phyloP scores from a whole-genome alignment of 2,888 invertebrate species.

The Apamea crenata region DNA sequence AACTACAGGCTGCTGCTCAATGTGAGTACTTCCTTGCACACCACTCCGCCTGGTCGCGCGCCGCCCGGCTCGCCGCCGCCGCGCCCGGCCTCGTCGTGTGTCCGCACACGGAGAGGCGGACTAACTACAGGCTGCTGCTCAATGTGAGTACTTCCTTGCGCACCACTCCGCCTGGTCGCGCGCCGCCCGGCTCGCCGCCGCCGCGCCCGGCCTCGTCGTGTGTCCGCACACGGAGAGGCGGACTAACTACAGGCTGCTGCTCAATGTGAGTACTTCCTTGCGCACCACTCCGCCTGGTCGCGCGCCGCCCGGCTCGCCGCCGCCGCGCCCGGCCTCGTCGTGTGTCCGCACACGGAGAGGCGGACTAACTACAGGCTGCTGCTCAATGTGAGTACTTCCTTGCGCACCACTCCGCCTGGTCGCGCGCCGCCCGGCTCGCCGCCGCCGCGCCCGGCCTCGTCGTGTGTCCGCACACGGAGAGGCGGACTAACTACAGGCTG shows the following conservation, averaged over 20 bases:
- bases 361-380: constrained; percentile 93
- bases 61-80: constrained; percentile 90
- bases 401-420: background rate
- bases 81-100: constrained; percentile 94
- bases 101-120: constrained; percentile 92
- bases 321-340: constrained; percentile 94
- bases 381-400: constrained; percentile 85
- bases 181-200: constrained; percentile 88
- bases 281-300: background rate
- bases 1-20: constrained; percentile 93
- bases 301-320: constrained; percentile 86
- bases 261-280: constrained; percentile 84
- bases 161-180: background rate
- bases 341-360: constrained; percentile 93
- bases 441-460: too few species aligned
- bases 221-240: constrained; percentile 93
- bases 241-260: constrained; percentile 93
- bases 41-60: too few species aligned
- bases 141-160: constrained; percentile 79
- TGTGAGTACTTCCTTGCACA: constrained; percentile 71
- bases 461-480: too few species aligned
- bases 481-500: too few species aligned
- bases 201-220: constrained; percentile 94
- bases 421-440: too few species aligned
- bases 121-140: constrained; percentile 93